phyloP scores from a whole-genome alignment of 1,140 invertebrate genomes.

The Leptoteleia sp. region DNA sequence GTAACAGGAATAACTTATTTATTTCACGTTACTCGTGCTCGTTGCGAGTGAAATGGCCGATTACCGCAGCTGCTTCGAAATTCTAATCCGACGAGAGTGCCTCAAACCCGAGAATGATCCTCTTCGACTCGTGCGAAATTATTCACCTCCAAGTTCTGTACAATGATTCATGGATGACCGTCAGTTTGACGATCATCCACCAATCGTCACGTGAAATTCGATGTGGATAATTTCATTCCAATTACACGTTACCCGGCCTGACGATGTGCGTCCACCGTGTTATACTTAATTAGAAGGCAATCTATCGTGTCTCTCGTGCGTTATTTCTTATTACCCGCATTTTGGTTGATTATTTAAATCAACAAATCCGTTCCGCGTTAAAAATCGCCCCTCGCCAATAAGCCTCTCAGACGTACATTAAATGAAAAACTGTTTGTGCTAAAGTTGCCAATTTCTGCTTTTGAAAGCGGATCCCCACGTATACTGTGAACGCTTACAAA shows the following conservation, averaged over 20 bases:
- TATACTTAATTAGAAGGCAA: conserved; percentile 62
- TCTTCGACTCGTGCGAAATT: conserved; percentile 63
- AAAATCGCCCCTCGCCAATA: conserved; percentile 7
- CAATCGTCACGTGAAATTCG: conserved; percentile 58
- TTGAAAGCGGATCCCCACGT: no score
- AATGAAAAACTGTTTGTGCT: conserved; percentile 6
- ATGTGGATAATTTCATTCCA: conserved; percentile 62
- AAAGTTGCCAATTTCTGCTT: conserved; percentile 9
- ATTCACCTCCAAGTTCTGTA: conserved; percentile 60
- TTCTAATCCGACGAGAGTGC: conserved; percentile 65
- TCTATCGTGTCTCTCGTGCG: conserved; percentile 31
- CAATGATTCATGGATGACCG: conserved; percentile 64
- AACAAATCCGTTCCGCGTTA: conserved; percentile 8
- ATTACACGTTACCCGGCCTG: conserved; percentile 40
- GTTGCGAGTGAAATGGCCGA: conserved; percentile 51
- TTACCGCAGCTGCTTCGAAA: conserved; percentile 65
- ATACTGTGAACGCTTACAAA: no score
- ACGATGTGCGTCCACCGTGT: conserved; percentile 14
- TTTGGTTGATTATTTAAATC: conserved; percentile 30
- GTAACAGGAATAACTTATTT: no score
- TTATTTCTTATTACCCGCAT: conserved; percentile 26
- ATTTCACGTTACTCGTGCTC: conserved; percentile 51
- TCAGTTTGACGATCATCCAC: conserved; percentile 62
- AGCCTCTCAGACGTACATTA: not conserved
- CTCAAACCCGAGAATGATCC: conserved; percentile 62